Evolutionary conservation across 1,140 invertebrate species (phyloP).

Genomic region (Caenorhabditis tropicalis): DNA sequence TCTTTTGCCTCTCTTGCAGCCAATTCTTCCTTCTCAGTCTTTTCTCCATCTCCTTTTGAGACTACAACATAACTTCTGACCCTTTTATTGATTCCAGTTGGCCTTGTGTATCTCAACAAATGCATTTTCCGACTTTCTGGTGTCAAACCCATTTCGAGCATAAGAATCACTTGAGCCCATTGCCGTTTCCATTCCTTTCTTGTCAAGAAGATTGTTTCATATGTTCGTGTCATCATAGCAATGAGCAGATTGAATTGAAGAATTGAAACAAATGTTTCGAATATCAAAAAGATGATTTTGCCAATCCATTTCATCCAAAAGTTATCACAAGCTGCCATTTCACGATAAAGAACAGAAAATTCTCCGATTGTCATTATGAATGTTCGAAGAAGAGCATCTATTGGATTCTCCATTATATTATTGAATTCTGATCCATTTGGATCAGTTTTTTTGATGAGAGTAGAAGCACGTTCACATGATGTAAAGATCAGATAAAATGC

Average conservation of each 20-base stretch:
- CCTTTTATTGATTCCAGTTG: slow-evolving; percentile 84
- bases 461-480: slow-evolving; percentile 78
- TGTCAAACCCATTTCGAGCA: slow-evolving; percentile 90
- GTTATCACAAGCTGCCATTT: slow-evolving; percentile 81
- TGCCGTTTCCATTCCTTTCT: slow-evolving; percentile 96
- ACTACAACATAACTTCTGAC: slow-evolving; percentile 38
- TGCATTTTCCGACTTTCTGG: slow-evolving; percentile 84
- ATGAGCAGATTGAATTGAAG: slow-evolving; percentile 96
- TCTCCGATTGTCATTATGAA: slow-evolving; percentile 96
- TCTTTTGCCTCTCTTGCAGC: slow-evolving; percentile 21
- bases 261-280: slow-evolving; percentile 93
- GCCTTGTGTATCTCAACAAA: slow-evolving; percentile 87
- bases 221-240: slow-evolving; percentile 99
- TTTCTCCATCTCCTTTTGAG: slow-evolving; percentile 2
- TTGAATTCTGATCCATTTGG: slow-evolving; percentile 56
- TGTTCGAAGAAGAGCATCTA: slow-evolving; percentile 93
- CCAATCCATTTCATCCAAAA: slow-evolving; percentile 40
- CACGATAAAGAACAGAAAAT: slow-evolving; percentile 88
- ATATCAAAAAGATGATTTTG: slow-evolving; percentile 84
- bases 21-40: slow-evolving; percentile 28
- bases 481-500: slow-evolving; percentile 89
- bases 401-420: slow-evolving; percentile 76
- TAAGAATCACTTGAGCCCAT: slow-evolving; percentile 94
- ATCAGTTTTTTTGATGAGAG: slow-evolving; percentile 6
- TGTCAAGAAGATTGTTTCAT: slow-evolving; percentile 89